phyloP scores from a whole-genome alignment of 2,113 vertebrate species.

The Oceanodroma tethys region DNA sequence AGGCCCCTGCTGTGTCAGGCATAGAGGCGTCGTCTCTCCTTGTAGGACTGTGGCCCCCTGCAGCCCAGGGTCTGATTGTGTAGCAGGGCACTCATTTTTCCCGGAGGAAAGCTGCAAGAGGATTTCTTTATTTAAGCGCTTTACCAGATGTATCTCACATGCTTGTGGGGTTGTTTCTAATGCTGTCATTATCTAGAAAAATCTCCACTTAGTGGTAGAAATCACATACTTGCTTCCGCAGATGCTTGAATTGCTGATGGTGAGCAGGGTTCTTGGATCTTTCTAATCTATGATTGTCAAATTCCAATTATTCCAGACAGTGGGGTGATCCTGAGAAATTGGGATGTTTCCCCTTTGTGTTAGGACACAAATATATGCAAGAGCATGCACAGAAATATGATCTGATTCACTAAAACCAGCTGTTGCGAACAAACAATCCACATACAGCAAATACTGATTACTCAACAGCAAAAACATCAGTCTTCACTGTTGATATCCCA shows the following conservation, averaged over 20 bases:
- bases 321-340: not conserved
- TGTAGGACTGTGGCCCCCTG: not conserved
- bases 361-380: not conserved
- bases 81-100: not conserved
- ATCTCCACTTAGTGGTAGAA: not conserved
- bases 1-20: not conserved
- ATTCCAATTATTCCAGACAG: not conserved
- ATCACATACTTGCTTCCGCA: not conserved
- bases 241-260: not conserved
- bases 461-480: not conserved
- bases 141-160: not conserved
- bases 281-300: not conserved
- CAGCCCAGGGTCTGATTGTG: not conserved
- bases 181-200: not conserved
- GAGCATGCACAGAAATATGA: not conserved
- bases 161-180: not conserved
- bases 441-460: not conserved
- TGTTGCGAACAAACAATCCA: not conserved
- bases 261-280: not conserved
- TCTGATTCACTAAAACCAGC: not conserved
- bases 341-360: not conserved
- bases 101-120: not conserved
- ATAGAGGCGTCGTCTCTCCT: not conserved
- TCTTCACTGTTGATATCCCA: not conserved
- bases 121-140: not conserved